A percentile compares a stretch with the other conserved stretches of the same genome.
Evolutionary conservation across 1,140 invertebrate genomes (phyloP).

Genomic region (Ceratina australensis): DNA sequence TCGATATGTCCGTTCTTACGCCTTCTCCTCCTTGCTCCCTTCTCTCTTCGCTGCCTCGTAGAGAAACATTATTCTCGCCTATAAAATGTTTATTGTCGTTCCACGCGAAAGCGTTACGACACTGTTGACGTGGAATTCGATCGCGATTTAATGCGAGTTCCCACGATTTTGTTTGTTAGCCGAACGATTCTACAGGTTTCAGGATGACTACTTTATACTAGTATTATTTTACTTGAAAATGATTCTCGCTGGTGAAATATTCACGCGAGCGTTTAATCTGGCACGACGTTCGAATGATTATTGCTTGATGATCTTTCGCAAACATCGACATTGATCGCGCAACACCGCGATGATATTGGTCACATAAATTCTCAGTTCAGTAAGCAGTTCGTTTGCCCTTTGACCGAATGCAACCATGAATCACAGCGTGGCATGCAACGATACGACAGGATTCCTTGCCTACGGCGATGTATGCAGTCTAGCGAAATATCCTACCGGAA

Average conservation of each 20-base stretch:
- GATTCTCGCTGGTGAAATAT: no score
- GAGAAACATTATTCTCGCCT: neutral
- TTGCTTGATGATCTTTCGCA: neutral
- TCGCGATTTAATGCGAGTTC: neutral
- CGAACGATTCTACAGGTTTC: no score
- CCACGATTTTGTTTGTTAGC: neutral
- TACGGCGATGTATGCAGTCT: constrained; percentile 7
- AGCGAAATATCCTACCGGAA: constrained; percentile 27
- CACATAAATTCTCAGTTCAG: constrained; percentile 45
- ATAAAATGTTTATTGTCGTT: constrained; percentile 29
- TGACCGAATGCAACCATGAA: constrained; percentile 34
- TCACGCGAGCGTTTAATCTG: neutral
- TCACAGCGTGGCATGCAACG: constrained; percentile 11
- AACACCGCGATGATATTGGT: neutral
- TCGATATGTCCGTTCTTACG: constrained; percentile 6
- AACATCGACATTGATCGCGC: no score
- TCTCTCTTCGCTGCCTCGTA: neutral
- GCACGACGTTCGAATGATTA: neutral
- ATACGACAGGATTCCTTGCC: constrained; percentile 28
- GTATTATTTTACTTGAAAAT: no score
- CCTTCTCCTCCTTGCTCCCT: neutral
- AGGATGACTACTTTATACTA: no score
- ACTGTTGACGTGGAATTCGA: constrained; percentile 21
- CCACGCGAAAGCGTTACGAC: constrained; percentile 10
- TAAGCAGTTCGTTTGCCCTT: constrained; percentile 48